Conservation (phyloP, 2,797 vertebrate species). For the Brachyrhaphis roseni region DNA sequence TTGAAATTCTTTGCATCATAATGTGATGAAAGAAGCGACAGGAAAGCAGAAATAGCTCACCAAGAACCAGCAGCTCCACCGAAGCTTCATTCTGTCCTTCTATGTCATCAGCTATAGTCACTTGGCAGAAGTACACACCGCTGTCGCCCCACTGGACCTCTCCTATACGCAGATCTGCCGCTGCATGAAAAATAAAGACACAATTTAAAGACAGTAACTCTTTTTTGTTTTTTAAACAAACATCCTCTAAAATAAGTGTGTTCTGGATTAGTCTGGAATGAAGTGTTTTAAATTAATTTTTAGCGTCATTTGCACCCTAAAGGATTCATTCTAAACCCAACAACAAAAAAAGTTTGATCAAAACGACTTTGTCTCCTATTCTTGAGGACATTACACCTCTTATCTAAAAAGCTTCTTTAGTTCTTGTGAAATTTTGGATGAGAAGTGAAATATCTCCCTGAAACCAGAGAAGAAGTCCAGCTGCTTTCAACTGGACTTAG, state of each 20-base stretch:
- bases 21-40: background rate
- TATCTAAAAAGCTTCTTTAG: background rate
- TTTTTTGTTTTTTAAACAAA: background rate
- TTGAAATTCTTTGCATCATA: background rate
- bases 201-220: background rate
- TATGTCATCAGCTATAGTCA: slow-evolving; percentile 90
- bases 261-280: background rate
- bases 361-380: no score
- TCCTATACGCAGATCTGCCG: slow-evolving; percentile 90
- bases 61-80: slow-evolving; percentile 92
- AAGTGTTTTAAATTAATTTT: background rate
- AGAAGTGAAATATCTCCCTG: background rate
- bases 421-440: background rate
- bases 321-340: background rate
- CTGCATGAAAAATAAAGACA: slow-evolving; percentile 65
- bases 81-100: slow-evolving; percentile 93
- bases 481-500: background rate
- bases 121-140: slow-evolving; percentile 91
- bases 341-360: background rate
- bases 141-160: slow-evolving; percentile 94
- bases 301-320: background rate
- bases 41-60: slow-evolving; percentile 76
- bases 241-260: background rate
- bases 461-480: background rate
- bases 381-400: no score